Evolutionary conservation across 64 coral and sea anemone species (phyloP).

Genomic region (Platygyra sinensis): DNA sequence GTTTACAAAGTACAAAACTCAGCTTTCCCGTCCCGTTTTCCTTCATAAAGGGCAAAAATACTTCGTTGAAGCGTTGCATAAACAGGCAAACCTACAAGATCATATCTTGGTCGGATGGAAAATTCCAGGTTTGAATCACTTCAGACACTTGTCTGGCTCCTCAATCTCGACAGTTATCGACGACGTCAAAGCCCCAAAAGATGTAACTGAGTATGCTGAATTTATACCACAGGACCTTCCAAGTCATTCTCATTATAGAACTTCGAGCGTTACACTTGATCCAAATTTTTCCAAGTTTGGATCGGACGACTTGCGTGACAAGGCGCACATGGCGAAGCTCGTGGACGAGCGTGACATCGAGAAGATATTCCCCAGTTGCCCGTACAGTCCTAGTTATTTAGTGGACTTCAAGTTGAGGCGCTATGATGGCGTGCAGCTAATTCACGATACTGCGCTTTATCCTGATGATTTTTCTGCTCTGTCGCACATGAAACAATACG

Average conservation of each 20-base stretch:
- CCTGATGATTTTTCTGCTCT: slow-evolving; percentile 81
- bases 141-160: slow-evolving; percentile 72
- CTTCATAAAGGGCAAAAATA: slow-evolving; percentile 75
- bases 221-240: slow-evolving; percentile 87
- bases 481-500: slow-evolving; percentile 79
- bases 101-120: slow-evolving; percentile 97
- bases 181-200: slow-evolving; percentile 46
- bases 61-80: slow-evolving; percentile 93
- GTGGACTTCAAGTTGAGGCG: slow-evolving; percentile 80
- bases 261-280: slow-evolving; percentile 51
- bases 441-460: slow-evolving; percentile 90
- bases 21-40: slow-evolving; percentile 79
- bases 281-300: slow-evolving; percentile 54
- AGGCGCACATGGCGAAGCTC: slow-evolving; percentile 34
- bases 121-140: slow-evolving; percentile 60
- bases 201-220: slow-evolving; percentile 77
- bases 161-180: slow-evolving; percentile 85
- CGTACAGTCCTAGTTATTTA: slow-evolving; percentile 83
- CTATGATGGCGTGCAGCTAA: slow-evolving; percentile 88
- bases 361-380: slow-evolving; percentile 65
- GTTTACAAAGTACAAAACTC: slow-evolving; percentile 88
- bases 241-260: slow-evolving; percentile 60
- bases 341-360: slow-evolving; percentile 45
- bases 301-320: slow-evolving; percentile 51
- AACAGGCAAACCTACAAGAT: slow-evolving; percentile 68